These are phyloP conservation scores for Leucoraja erinaceus DNA, from an alignment of 2,113 vertebrate genomes.

Conservation along the genomic window DNA sequence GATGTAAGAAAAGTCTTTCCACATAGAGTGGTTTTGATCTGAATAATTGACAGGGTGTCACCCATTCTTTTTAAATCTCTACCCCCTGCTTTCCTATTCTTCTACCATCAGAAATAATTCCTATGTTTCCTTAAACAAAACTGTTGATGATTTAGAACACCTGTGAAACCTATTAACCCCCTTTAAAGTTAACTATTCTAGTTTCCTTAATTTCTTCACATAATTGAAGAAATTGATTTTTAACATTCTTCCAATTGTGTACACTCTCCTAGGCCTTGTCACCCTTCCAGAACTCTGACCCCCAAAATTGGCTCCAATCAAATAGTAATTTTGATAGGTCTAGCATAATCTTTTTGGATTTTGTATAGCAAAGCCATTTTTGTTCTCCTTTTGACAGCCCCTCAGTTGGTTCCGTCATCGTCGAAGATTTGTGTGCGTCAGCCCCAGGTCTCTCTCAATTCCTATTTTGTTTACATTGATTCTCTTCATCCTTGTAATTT, in stretches of 20 bases:
- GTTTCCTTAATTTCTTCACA: neutral
- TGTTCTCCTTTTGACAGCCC: too few species aligned
- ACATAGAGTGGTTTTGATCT: too few species aligned
- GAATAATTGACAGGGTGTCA: too few species aligned
- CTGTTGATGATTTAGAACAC: too few species aligned
- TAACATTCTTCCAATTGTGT: neutral
- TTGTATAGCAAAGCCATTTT: neutral
- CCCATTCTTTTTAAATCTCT: too few species aligned
- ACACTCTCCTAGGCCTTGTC: neutral
- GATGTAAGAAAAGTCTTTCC: too few species aligned
- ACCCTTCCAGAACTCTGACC: neutral
- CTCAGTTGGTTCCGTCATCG: too few species aligned
- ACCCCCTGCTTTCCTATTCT: too few species aligned
- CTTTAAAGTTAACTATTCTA: neutral
- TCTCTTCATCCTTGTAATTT: too few species aligned
- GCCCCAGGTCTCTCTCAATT: neutral
- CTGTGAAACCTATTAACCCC: neutral
- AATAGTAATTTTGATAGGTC: neutral
- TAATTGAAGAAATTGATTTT: neutral
- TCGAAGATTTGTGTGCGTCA: too few species aligned
- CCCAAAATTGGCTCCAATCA: neutral
- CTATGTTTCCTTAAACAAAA: too few species aligned
- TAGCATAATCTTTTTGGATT: neutral
- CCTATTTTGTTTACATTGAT: neutral
- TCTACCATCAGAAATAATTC: too few species aligned